Evolutionary conservation across 2,888 invertebrate species (phyloP), one percentile per base, ranked within the genome.

Genomic region (Apoda limacodes): DNA sequence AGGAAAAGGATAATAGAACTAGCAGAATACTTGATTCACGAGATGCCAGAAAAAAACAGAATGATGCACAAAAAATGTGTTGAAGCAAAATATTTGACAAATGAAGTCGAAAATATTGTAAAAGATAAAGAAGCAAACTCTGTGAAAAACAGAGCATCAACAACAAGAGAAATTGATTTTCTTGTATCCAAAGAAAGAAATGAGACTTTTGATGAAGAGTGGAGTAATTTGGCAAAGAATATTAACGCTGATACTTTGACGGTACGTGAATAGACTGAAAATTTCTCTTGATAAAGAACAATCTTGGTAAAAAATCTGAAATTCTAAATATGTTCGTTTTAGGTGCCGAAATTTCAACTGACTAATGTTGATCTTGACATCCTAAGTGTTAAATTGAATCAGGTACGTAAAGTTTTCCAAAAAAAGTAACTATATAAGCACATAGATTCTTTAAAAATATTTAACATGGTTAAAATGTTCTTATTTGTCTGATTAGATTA

Each of bases 261-360:
- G 40, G 50, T 52, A 26, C 17, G 43, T 44, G 30, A 10, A 6
- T 4, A 22, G 13, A 12, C 14, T 26, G 10, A 4, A 7, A 7
- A 12, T 17, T 17, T 4, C 12, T 26, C n/a, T n/a, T n/a, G n/a
- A 3, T 10, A 19, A 2, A n/a, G 13, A 10, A 24, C 10, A 24
- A 13, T 5, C 11, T 20, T n/a, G 10, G 9, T 7, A 25, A 19
- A 25, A 5, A 24, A 17, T 15, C 4, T 20, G 11, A 24, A 20
- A 20, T 22, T 22, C n/a, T 30, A 22, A 11, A 15, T 9, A 17
- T 24, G 15, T 34, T 38, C 29, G 44, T 54, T 57, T 30, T 39
- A 75, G 76, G 57, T 70, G 46, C 74, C 74, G 17, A 63, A 55
- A 45, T 46, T 75, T 30, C 56, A 68, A 22, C 39, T 65, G 5